Evolutionary conservation across 2,113 vertebrate genomes (phyloP), one percentile per base, ranked within the genome.

Genomic region (Dissostichus mawsoni): DNA sequence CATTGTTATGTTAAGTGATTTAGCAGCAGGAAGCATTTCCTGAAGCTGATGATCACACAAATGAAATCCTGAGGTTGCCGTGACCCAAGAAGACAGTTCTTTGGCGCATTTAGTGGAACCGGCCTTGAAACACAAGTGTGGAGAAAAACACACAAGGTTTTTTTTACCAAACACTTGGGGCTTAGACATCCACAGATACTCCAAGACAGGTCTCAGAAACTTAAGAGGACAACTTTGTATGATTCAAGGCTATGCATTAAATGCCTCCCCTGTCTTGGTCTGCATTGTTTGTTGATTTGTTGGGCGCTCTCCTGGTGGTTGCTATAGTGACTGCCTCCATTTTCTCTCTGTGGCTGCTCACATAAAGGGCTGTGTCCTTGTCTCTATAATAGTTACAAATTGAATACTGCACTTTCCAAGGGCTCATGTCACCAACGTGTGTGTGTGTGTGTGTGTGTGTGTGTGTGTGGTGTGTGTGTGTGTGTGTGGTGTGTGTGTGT

Each of bases 361-460:
- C 88, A 94, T 93, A 94, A 95, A 94, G 91, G 91, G 85, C 92
- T 63, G 72, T 75, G 94, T 92, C 94, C 94, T 95, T 94, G 93
- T 93, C 93, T 93, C 88, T 82, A 88, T 90, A 92, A 93, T 93
- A 94, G 93, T 92, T 95, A 93, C 93, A 95, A 93, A 94, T 94
- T 94, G 92, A 94, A 94, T 93, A 92, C 89, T 90, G 92, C 92
- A 92, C 90, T 93, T 90, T 91, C 86, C 93, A 94, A 94, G 93
- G 93, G 92, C 92, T 91, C 78, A 76, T 91, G 92, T 93, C 92
- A 91, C 88, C 87, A 92, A 93, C 88, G 92, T 90, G 87, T 91
- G 89, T 76, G 84, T 80, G 90, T 85, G 88, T 71, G 83, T 80
- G 83, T 81, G 14, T 83, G 86, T 13, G 62, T 58, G 70, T 81